Evolutionary conservation across 2,797 vertebrate genomes (phyloP).

Genomic region (Geotria australis): DNA sequence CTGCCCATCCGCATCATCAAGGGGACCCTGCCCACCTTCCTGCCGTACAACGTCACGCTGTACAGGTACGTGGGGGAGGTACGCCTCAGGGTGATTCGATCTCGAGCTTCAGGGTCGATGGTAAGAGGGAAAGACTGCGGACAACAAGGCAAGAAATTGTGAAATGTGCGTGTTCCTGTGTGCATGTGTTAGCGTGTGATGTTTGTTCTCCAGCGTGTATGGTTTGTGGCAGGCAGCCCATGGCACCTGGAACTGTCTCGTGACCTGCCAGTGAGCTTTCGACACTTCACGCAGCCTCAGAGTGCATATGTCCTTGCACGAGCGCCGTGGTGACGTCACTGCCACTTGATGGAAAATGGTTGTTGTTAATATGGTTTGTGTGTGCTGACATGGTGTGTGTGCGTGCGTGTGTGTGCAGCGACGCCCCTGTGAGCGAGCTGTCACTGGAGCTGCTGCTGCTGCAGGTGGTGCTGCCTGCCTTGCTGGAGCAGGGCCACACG

Average conservation of each 20-base stretch:
- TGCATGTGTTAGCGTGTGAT: too few species aligned
- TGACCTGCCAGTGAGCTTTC: too few species aligned
- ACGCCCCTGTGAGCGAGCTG: slow-evolving; percentile 47
- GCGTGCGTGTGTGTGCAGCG: slow-evolving; percentile 8
- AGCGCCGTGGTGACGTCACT: neutral
- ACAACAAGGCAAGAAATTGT: too few species aligned
- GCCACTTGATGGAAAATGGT: neutral
- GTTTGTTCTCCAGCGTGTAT: too few species aligned
- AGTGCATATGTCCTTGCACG: too few species aligned
- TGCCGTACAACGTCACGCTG: slow-evolving; percentile 89
- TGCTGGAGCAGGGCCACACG: slow-evolving; percentile 58
- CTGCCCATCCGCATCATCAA: slow-evolving; percentile 77
- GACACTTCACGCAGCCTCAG: too few species aligned
- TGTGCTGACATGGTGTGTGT: neutral
- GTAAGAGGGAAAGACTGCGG: too few species aligned
- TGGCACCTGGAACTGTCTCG: too few species aligned
- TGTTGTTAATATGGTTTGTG: neutral
- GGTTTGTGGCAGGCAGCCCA: too few species aligned
- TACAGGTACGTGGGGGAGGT: slow-evolving; percentile 28
- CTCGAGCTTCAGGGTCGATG: too few species aligned
- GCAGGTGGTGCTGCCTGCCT: slow-evolving; percentile 62
- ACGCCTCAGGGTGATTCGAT: neutral
- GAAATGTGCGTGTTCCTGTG: too few species aligned
- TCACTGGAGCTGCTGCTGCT: slow-evolving; percentile 47
- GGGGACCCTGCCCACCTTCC: slow-evolving; percentile 39